Conservation (phyloP, 2,888 invertebrate species). For the Camptogramma bilineatum region DNA sequence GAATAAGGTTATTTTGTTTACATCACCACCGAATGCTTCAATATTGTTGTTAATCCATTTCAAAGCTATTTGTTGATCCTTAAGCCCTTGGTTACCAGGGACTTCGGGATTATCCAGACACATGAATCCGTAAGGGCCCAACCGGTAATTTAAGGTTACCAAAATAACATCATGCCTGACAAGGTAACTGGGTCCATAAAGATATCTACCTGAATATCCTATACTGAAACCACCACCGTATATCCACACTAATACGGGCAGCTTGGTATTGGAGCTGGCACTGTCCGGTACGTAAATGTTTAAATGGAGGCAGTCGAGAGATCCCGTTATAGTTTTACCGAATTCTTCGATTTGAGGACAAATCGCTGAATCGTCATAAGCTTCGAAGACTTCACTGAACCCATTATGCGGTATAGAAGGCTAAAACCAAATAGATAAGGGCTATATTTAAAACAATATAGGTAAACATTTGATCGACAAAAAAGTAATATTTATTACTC, state of each 20-base stretch:
- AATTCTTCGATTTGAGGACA: conserved; percentile 63
- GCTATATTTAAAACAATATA: not conserved
- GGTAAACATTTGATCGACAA: too few species aligned
- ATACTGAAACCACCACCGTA: conserved; percentile 57
- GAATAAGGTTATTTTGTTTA: conserved; percentile 59
- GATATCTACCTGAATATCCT: conserved; percentile 53
- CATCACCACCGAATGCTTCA: conserved; percentile 64
- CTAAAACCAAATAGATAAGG: conserved; percentile 41
- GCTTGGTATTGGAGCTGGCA: conserved; percentile 50
- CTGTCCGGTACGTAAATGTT: conserved; percentile 62
- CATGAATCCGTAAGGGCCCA: conserved; percentile 70
- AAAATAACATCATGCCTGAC: conserved; percentile 62
- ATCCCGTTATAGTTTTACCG: conserved; percentile 48
- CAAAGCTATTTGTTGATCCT: conserved; percentile 63
- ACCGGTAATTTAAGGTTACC: conserved; percentile 65
- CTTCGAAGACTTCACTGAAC: conserved; percentile 59
- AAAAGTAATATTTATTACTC: conserved; percentile 37
- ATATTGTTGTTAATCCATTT: conserved; percentile 67
- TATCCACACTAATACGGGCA: conserved; percentile 65
- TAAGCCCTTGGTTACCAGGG: conserved; percentile 68
- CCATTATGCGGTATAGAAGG: conserved; percentile 53
- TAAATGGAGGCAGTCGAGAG: conserved; percentile 61
- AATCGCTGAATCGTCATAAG: conserved; percentile 59
- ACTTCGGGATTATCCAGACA: conserved; percentile 59
- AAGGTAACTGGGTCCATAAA: conserved; percentile 59